Evolutionary conservation across 2,113 vertebrate species (phyloP).

Genomic region (Oryzias curvinotus): DNA sequence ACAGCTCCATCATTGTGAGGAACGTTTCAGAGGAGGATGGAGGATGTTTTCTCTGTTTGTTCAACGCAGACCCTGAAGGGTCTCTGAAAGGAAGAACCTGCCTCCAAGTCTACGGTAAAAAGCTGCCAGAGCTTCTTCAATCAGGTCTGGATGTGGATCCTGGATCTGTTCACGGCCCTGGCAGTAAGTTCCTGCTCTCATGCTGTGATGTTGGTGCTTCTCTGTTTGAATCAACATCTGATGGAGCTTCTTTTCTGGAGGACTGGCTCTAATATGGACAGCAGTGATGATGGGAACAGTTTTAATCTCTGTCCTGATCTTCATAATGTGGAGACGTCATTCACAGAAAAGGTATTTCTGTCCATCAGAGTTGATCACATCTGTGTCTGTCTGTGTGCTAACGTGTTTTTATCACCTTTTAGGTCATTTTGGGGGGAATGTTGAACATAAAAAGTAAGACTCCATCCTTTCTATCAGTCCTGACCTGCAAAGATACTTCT

Average conservation of each 20-base stretch:
- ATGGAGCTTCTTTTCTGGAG: neutral
- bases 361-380: no score
- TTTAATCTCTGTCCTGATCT: no score
- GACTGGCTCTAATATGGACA: neutral
- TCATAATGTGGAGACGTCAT: no score
- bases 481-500: no score
- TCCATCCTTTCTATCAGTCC: neutral
- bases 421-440: no score
- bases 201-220: no score
- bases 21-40: constrained; percentile 29
- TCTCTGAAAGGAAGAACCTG: constrained; percentile 2
- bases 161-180: neutral
- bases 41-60: constrained; percentile 48
- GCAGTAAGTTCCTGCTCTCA: neutral
- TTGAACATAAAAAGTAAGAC: no score
- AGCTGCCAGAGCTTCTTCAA: neutral
- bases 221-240: neutral
- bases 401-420: no score
- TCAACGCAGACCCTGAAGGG: constrained; percentile 33
- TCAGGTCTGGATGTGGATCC: no score
- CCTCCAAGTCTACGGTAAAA: constrained; percentile 42
- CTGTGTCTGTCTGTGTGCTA: no score
- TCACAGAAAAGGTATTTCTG: no score
- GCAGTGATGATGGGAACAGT: neutral
- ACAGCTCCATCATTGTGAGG: constrained; percentile 36